Base-by-base conservation (phyloP, 2,888 invertebrate species). In the Trissoscelio sp. region DNA sequence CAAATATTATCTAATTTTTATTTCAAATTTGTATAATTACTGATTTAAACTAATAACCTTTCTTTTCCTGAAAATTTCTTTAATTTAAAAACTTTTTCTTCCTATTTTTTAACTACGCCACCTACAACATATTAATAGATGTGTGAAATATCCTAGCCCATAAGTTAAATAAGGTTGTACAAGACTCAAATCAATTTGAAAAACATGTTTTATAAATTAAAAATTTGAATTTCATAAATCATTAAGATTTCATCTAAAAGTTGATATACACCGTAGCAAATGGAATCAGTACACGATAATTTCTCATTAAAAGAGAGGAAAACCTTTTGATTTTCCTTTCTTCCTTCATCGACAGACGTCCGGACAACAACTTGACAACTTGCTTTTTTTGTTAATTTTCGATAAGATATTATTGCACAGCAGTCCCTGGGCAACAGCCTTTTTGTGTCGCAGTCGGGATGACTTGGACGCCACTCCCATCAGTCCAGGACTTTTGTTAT, bases 371-470 rank as follows among this genome's bases (percentile, higher is more conserved):
- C 31, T 64, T 53, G 44, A 28, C 44, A 55, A 53, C 44, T 37
- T 37, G 4, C 31, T 22, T 44, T 31, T 60, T 42, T 14, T 14
- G 39, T 22, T 48, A 14, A 37, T 58, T 46, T 44, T 16, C 3
- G 44, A 44, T 58, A 39, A 37, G 18, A 58, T 60, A 53, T 55
- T 66, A 80, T 80, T 80, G 80, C 80, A 80, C 81, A 51, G 57
- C 51, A 66, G 80, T 80, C 80, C 80, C 80, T 62, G 78, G 72
- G 72, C 73, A 73, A 57, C 31, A 55, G 55, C 69, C 55, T 74
- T 73, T 70, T 62, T 53, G 12, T 58, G 20, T n/a, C 28, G 28
- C 31, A 20, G 64, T 67, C 24, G 31, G 55, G 39, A 67, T 55
- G 12, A 70, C 46, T 78, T 42, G 31, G 20, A 77, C 46, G 53